These are phyloP conservation scores for Poeciliopsis occidentalis DNA, from an alignment of 2,113 vertebrate species.

Conservation along the genomic window DNA sequence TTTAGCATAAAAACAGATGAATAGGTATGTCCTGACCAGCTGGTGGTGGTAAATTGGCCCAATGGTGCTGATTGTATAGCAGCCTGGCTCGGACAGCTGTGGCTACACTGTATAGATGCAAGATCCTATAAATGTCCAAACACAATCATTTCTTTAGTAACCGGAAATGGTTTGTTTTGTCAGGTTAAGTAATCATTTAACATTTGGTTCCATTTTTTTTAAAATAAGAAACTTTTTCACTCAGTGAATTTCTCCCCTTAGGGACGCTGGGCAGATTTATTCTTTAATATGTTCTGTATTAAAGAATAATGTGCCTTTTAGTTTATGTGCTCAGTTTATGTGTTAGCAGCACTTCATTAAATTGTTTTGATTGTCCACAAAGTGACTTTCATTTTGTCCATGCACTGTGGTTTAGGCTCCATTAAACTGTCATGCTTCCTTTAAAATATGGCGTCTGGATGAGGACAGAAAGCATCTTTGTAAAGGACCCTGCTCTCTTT, in stretches of 20 bases:
- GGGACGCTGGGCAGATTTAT: constrained; percentile 14
- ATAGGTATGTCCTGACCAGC: too few relatives aligned
- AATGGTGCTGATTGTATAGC: too few relatives aligned
- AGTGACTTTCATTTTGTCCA: constrained; percentile 24
- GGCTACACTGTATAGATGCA: too few relatives aligned
- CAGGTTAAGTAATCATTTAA: not conserved
- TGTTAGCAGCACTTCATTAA: constrained; percentile 14
- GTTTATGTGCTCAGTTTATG: constrained; percentile 6
- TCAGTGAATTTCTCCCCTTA: not conserved
- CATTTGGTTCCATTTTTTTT: not conserved
- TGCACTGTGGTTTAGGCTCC: constrained; percentile 34
- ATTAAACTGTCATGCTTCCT: constrained; percentile 53
- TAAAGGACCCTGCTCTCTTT: constrained; percentile 13
- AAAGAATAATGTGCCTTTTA: constrained; percentile 8
- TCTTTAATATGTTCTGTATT: constrained; percentile 34
- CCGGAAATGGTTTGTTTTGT: not conserved
- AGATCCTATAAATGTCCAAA: not conserved
- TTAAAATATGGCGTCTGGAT: constrained; percentile 11
- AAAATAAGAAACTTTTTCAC: constrained; percentile 3
- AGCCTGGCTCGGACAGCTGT: too few relatives aligned
- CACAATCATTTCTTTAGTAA: not conserved
- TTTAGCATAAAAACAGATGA: too few relatives aligned
- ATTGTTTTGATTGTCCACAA: constrained; percentile 26
- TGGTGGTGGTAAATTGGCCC: too few relatives aligned
- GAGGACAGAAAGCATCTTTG: constrained; percentile 32